These are phyloP conservation scores for Platanista minor DNA, from an alignment of 2,113 vertebrate species.

Conservation along the genomic window DNA sequence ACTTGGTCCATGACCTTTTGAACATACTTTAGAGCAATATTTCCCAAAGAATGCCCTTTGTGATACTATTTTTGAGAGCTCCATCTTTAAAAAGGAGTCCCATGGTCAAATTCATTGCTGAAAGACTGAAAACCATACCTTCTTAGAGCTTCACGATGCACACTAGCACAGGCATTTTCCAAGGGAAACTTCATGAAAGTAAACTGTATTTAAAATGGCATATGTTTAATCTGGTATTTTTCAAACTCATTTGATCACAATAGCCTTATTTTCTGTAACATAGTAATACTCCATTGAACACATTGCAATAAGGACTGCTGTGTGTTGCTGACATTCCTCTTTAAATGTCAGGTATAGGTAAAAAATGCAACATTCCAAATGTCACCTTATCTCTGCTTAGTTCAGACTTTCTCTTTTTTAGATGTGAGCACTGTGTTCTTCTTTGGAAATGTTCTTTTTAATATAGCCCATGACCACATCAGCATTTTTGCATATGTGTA, in stretches of 20 bases:
- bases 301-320: not conserved
- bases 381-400: not conserved
- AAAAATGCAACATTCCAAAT: not conserved
- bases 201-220: not conserved
- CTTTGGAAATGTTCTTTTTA: not conserved
- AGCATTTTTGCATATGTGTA: not conserved
- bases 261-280: not conserved
- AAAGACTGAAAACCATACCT: not conserved
- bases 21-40: not conserved
- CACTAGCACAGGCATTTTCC: not conserved
- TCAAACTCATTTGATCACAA: not conserved
- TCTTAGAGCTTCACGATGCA: not conserved
- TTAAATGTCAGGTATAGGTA: not conserved
- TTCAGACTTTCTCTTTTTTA: not conserved
- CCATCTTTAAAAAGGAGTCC: not conserved
- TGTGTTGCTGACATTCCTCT: not conserved
- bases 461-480: not conserved
- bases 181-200: not conserved
- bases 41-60: not conserved
- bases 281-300: not conserved
- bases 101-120: not conserved
- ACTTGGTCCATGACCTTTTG: not conserved
- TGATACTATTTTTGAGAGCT: not conserved
- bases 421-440: not conserved
- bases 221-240: not conserved